Conservation (phyloP, 2,113 vertebrate species). For the Rhodinocichla rosea region DNA sequence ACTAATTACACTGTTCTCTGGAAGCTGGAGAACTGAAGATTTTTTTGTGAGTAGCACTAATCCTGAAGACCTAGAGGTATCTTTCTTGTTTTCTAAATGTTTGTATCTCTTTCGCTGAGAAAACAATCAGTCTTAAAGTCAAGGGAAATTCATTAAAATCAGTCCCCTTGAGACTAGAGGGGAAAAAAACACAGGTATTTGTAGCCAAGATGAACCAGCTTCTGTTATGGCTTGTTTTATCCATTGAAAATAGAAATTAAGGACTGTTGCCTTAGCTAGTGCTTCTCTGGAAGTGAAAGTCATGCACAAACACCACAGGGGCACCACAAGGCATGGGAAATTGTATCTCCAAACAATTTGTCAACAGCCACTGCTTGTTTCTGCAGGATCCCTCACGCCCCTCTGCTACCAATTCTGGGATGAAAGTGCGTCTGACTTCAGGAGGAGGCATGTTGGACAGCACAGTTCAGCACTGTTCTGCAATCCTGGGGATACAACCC, state of each 20-base stretch:
- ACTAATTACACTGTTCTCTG: background rate
- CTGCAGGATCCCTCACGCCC: background rate
- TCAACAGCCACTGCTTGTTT: background rate
- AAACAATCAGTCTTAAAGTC: background rate
- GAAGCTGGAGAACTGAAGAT: background rate
- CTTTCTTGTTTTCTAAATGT: background rate
- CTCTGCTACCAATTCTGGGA: rapidly evolving
- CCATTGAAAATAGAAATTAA: background rate
- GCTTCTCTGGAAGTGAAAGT: background rate
- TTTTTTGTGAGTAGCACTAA: background rate
- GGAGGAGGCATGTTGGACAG: rapidly evolving
- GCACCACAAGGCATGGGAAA: background rate
- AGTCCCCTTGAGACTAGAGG: background rate
- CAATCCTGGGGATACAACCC: rapidly evolving
- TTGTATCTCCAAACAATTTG: background rate
- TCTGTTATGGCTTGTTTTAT: background rate
- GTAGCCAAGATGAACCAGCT: background rate
- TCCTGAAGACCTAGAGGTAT: background rate
- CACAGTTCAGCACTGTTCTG: background rate
- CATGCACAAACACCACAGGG: background rate
- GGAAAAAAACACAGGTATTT: background rate
- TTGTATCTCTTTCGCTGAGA: background rate
- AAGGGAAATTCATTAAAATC: background rate
- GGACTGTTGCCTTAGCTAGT: rapidly evolving
- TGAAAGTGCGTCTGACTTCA: rapidly evolving